A percentile compares a stretch with the other conserved stretches of the same genome.
Evolutionary conservation across 2,113 vertebrate species (phyloP).

Genomic region (Hippolais icterina): DNA sequence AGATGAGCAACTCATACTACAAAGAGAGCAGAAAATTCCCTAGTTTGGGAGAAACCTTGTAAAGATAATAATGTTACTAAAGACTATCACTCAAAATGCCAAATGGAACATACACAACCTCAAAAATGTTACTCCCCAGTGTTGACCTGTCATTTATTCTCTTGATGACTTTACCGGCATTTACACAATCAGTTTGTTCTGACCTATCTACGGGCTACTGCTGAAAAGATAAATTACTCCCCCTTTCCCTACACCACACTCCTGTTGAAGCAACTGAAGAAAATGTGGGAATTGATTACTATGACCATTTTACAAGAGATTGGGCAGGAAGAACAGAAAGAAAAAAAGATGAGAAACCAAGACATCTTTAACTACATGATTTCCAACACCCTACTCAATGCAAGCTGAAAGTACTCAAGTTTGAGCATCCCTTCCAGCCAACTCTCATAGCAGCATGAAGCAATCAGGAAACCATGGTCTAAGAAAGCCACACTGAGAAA

Average conservation of each 20-base stretch:
- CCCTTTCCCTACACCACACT: neutral
- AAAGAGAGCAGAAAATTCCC: neutral
- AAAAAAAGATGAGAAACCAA: neutral
- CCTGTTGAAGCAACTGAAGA: neutral
- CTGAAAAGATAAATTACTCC: neutral
- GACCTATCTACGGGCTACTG: neutral
- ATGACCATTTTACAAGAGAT: neutral
- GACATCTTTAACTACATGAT: neutral
- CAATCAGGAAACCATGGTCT: accelerated
- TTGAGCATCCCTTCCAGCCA: neutral
- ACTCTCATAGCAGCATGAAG: accelerated
- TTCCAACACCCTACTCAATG: neutral
- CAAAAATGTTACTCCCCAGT: neutral
- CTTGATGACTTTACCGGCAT: neutral
- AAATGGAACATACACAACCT: neutral
- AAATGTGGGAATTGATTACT: neutral
- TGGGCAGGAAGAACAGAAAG: neutral
- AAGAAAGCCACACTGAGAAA: neutral
- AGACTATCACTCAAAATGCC: neutral
- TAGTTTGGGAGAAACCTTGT: neutral
- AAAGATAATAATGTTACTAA: neutral
- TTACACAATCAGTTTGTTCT: neutral
- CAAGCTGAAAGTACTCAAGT: neutral
- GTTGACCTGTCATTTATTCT: neutral
- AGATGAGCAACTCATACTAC: accelerated